These are phyloP conservation scores for Labroides dimidiatus DNA, from an alignment of 2,797 vertebrate genomes.

Conservation along the genomic window DNA sequence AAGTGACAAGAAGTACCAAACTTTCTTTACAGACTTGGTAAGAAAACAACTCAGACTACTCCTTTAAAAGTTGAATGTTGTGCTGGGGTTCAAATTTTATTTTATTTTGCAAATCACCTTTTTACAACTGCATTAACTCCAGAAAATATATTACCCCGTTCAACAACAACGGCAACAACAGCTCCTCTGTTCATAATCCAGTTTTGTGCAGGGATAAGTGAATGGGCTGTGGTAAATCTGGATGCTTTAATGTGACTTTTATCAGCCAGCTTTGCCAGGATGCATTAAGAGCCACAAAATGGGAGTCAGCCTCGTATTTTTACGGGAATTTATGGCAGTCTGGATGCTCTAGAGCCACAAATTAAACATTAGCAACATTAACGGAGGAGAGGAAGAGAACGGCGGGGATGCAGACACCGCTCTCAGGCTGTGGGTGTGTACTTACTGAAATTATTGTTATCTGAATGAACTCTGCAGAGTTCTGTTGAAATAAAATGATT, in stretches of 20 bases:
- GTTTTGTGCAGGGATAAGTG: constrained; percentile 12
- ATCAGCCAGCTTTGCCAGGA: constrained; percentile 27
- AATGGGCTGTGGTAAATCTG: constrained; percentile 12
- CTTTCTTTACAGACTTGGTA: neutral
- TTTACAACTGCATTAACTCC: constrained; percentile 24
- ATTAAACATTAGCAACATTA: constrained; percentile 22
- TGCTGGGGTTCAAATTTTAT: neutral
- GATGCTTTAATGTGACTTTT: constrained; percentile 33
- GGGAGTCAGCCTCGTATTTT: constrained; percentile 19
- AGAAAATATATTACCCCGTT: neutral
- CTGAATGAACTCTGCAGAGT: neutral
- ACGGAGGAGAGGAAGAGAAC: neutral
- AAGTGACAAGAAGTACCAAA: neutral
- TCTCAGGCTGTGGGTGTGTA: constrained; percentile 6
- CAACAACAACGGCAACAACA: neutral
- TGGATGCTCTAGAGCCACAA: constrained; percentile 31
- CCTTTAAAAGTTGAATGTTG: constrained; percentile 2
- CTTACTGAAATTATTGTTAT: neutral
- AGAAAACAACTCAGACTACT: neutral
- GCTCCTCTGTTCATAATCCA: constrained; percentile 17
- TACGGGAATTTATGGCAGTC: constrained; percentile 29
- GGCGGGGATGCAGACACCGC: neutral
- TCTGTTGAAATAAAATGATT: neutral
- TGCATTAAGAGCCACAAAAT: constrained; percentile 22
- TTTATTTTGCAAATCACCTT: constrained; percentile 23